phyloP scores from a whole-genome alignment of 2,113 vertebrate genomes.

The human region GRCh38 chr22:27726001-27726500 shows the following conservation, averaged over 20 bases:
- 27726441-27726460: background rate
- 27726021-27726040: background rate
- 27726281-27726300: no score
- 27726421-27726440: background rate
- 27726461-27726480: background rate
- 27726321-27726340: accelerated
- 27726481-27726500: background rate
- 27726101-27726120: background rate
- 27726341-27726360: background rate
- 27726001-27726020: background rate
- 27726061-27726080: background rate
- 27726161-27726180: background rate
- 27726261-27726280: background rate
- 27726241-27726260: background rate
- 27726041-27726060: background rate
- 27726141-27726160: background rate
- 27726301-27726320: accelerated
- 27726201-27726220: background rate
- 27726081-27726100: background rate
- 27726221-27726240: background rate
- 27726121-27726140: background rate
- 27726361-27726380: background rate
- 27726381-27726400: background rate
- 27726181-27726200: background rate
- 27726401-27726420: background rate